phyloP scores from a whole-genome alignment of 2,888 invertebrate species.

The Chromoteleia sp. region DNA sequence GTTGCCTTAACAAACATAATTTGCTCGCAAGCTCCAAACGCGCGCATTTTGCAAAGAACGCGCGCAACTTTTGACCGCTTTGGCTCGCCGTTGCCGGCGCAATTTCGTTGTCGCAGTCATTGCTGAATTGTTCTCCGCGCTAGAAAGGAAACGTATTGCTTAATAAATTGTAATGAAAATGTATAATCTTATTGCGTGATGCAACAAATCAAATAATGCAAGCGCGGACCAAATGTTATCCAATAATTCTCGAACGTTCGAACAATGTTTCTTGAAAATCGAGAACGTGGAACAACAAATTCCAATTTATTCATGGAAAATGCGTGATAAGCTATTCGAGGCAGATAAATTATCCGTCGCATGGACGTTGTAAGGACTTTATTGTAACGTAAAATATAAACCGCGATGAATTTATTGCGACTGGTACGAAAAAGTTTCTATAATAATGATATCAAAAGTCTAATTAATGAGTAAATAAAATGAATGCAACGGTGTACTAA shows the following conservation, averaged over 20 bases:
- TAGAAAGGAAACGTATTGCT: constrained; percentile 8
- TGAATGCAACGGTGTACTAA: constrained; percentile 17
- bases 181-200: constrained; percentile 6
- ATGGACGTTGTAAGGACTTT: no score
- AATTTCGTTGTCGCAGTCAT: not conserved
- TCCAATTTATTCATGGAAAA: not conserved
- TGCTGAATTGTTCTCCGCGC: not conserved
- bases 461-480: constrained; percentile 10
- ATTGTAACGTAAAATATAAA: no score
- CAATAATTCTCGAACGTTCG: constrained; percentile 15
- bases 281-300: constrained; percentile 22
- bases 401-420: not conserved
- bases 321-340: no score
- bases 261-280: constrained; percentile 15
- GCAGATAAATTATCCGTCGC: no score
- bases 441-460: constrained; percentile 4
- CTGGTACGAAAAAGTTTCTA: not conserved
- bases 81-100: not conserved
- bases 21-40: not conserved
- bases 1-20: not conserved
- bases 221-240: not conserved
- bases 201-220: constrained; percentile 9
- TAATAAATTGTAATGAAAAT: constrained; percentile 10
- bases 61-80: not conserved
- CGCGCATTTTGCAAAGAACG: not conserved